phyloP scores from a whole-genome alignment of 2,888 invertebrate species.

The Dynastes tityus region DNA sequence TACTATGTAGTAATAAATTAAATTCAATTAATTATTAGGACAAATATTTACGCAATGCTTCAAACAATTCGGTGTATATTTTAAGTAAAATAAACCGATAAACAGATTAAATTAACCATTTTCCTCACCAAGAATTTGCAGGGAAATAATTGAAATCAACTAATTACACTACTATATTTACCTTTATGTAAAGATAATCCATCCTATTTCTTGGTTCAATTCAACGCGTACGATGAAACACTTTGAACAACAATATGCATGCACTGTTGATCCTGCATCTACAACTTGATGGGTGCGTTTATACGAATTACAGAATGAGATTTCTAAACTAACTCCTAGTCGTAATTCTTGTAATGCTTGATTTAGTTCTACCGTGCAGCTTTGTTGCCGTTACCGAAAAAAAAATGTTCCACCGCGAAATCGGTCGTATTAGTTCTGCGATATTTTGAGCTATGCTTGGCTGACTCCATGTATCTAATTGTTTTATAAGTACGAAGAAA shows the following conservation, averaged over 20 bases:
- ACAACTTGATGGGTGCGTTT: neutral
- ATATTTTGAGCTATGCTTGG: conserved; percentile 15
- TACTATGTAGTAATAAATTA: neutral
- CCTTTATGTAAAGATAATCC: neutral
- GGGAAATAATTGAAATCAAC: no score
- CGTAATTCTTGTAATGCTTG: conserved; percentile 30
- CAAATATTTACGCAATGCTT: no score
- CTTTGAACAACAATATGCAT: neutral
- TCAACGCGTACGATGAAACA: neutral
- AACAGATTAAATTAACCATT: no score
- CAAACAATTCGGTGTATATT: no score
- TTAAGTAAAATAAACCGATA: no score
- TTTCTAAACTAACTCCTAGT: conserved; percentile 30
- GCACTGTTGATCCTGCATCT: neutral
- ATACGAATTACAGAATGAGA: conserved; percentile 12
- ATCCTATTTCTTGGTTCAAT: neutral
- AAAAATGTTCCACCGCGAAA: conserved; percentile 36
- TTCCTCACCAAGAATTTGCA: no score
- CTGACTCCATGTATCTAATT: conserved; percentile 22
- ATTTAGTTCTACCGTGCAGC: conserved; percentile 26
- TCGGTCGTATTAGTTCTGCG: conserved; percentile 23
- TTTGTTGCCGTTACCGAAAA: neutral
- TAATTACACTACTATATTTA: neutral
- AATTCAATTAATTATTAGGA: neutral
- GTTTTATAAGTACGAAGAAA: neutral